Evolutionary conservation across 2,888 invertebrate genomes (phyloP).

Genomic region (Tuberolachnus salignus): DNA sequence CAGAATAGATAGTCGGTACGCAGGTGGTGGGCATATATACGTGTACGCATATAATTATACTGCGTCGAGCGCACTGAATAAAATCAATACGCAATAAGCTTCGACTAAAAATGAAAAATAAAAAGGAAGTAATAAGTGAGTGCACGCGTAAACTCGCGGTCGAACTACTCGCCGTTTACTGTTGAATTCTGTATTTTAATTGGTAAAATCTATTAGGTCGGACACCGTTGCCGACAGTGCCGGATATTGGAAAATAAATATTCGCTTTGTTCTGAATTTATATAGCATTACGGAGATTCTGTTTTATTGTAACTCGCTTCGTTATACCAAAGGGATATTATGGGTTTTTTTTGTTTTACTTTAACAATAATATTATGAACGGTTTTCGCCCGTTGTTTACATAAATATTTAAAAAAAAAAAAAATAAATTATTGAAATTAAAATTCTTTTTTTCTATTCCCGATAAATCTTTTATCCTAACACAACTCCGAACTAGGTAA

Average conservation of each 20-base stretch:
- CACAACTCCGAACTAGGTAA: too few species aligned
- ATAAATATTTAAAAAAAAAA: too few species aligned
- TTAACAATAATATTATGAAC: too few species aligned
- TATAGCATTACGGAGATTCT: background rate
- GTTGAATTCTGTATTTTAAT: slow-evolving; percentile 22
- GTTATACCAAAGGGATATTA: too few species aligned
- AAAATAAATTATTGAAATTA: too few species aligned
- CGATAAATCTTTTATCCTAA: too few species aligned
- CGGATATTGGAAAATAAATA: slow-evolving; percentile 4
- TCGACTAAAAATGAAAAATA: background rate
- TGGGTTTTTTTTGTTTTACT: too few species aligned
- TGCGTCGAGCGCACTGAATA: background rate
- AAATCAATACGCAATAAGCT: slow-evolving; percentile 26
- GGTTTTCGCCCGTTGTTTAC: too few species aligned
- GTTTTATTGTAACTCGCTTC: too few species aligned
- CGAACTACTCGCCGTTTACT: background rate
- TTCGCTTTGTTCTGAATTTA: slow-evolving; percentile 20
- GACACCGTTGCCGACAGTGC: background rate
- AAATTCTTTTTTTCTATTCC: too few species aligned
- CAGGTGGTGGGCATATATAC: too few species aligned
- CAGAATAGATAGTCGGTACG: background rate
- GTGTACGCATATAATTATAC: background rate
- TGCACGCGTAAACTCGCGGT: background rate
- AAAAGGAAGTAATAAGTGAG: too few species aligned
- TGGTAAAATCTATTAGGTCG: slow-evolving; percentile 15